Percentiles rank a stretch among this genome's conserved stretches.
These are phyloP conservation scores for Drosophila orena DNA, from an alignment of 1,140 invertebrate species.

Conservation along the genomic window DNA sequence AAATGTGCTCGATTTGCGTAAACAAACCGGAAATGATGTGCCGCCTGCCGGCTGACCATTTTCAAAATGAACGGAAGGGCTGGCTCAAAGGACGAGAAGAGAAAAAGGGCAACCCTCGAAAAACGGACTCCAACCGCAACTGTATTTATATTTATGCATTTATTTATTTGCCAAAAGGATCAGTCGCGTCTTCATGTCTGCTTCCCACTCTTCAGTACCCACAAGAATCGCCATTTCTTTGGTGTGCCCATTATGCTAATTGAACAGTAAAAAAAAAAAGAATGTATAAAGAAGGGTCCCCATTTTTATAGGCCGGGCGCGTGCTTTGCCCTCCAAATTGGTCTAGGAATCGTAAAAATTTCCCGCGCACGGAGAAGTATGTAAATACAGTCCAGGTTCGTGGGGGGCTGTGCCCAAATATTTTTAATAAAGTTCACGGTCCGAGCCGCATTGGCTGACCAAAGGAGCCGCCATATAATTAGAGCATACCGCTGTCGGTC, in stretches of 20 bases:
- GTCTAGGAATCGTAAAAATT: constrained; percentile 70
- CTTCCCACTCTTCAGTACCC: background rate
- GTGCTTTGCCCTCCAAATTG: constrained; percentile 62
- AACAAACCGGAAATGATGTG: constrained; percentile 84
- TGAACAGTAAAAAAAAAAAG: constrained; percentile 81
- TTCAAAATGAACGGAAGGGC: constrained; percentile 56
- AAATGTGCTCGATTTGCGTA: constrained; percentile 83
- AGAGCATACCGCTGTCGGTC: constrained; percentile 52
- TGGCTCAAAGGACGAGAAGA: background rate
- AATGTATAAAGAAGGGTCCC: constrained; percentile 29
- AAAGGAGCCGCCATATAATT: constrained; percentile 68
- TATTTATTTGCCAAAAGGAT: constrained; percentile 84
- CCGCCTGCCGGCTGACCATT: constrained; percentile 72
- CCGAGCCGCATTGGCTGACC: constrained; percentile 75
- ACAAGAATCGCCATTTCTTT: constrained; percentile 24
- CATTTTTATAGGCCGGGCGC: constrained; percentile 74
- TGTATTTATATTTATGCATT: constrained; percentile 79
- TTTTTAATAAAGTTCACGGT: constrained; percentile 80
- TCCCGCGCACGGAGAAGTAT: constrained; percentile 60
- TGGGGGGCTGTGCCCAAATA: constrained; percentile 56
- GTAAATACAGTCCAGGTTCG: constrained; percentile 52
- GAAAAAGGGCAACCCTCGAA: constrained; percentile 19
- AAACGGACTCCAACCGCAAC: constrained; percentile 35
- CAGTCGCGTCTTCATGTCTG: constrained; percentile 58
- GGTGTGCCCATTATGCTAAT: constrained; percentile 83